A percentile compares a stretch with the other conserved stretches of the same genome.
Conservation (phyloP, 2,888 invertebrate species). For the Euzophera pinguis region DNA sequence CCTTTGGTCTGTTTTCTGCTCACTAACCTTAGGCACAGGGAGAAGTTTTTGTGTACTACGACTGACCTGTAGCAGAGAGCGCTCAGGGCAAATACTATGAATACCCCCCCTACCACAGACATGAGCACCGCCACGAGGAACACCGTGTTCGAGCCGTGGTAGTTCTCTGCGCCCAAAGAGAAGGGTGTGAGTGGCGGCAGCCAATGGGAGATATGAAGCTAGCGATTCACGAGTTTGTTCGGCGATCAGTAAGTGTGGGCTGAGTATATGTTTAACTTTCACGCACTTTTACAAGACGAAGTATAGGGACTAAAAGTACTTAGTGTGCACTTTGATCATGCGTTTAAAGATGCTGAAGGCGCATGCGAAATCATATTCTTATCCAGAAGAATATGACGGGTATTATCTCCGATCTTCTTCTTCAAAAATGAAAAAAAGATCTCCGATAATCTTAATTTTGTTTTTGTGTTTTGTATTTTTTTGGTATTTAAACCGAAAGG, state of each 20-base stretch:
- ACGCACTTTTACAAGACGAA: too few relatives aligned
- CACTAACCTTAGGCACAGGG: constrained; percentile 99
- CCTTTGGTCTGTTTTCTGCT: constrained; percentile 90
- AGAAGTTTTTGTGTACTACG: constrained; percentile 99
- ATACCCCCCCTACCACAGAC: constrained; percentile 99
- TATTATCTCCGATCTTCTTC: too few relatives aligned
- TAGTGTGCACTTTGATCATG: too few relatives aligned
- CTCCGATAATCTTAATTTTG: too few relatives aligned
- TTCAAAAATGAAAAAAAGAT: too few relatives aligned
- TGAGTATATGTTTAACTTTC: not conserved
- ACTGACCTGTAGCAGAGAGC: constrained; percentile 99
- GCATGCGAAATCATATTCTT: too few relatives aligned
- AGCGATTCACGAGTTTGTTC: not conserved
- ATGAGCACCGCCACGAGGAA: constrained; percentile 98
- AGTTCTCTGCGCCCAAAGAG: constrained; percentile 89
- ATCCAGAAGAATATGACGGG: too few relatives aligned
- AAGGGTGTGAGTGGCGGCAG: constrained; percentile 54
- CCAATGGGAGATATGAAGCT: constrained; percentile 11
- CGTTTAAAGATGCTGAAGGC: too few relatives aligned
- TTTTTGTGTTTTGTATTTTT: too few relatives aligned
- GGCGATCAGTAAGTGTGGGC: not conserved
- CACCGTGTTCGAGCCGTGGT: constrained; percentile 98
- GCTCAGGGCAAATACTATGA: constrained; percentile 98
- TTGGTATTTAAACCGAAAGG: too few relatives aligned
- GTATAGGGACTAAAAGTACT: too few relatives aligned